Percentiles rank a stretch among this genome's conserved stretches.
These are phyloP conservation scores for Drosophila diplacantha DNA, from an alignment of 2,888 invertebrate species.

Conservation along the genomic window DNA sequence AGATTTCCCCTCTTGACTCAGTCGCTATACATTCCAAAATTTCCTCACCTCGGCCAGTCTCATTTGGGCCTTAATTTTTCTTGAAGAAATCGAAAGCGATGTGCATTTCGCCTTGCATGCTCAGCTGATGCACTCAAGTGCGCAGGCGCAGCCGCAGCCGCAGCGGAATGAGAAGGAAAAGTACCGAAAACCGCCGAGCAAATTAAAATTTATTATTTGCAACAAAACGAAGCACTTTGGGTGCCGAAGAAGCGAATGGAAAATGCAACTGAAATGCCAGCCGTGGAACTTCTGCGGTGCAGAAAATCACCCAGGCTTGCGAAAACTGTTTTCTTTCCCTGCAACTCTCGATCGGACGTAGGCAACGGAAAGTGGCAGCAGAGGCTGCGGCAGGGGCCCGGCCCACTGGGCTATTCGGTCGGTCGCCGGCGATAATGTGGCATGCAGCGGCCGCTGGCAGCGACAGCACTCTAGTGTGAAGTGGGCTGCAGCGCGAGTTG, in stretches of 20 bases:
- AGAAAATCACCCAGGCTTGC: constrained; percentile 68
- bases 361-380: constrained; percentile 33
- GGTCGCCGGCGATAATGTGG: constrained; percentile 53
- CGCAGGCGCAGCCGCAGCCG: constrained; percentile 50
- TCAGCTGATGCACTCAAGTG: constrained; percentile 72
- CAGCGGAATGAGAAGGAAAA: constrained; percentile 29
- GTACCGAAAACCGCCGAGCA: constrained; percentile 37
- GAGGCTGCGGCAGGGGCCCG: constrained; percentile 21
- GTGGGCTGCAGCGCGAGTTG: constrained; percentile 51
- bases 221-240: constrained; percentile 51
- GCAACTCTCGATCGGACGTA: constrained; percentile 29
- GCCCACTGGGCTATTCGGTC: constrained; percentile 49
- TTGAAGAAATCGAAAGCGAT: constrained; percentile 61
- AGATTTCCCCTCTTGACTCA: background rate
- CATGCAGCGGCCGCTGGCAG: constrained; percentile 33
- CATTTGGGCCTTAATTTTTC: constrained; percentile 28
- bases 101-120: constrained; percentile 63
- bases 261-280: constrained; percentile 49
- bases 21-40: constrained; percentile 6
- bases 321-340: constrained; percentile 51
- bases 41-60: constrained; percentile 7
- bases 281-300: constrained; percentile 48
- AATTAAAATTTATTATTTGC: constrained; percentile 66
- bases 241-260: constrained; percentile 39
- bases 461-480: constrained; percentile 60